Percentiles rank a stretch among this genome's conserved stretches.
phyloP scores from a whole-genome alignment of 1,140 invertebrate genomes.

The Oncopodura yosiiana region DNA sequence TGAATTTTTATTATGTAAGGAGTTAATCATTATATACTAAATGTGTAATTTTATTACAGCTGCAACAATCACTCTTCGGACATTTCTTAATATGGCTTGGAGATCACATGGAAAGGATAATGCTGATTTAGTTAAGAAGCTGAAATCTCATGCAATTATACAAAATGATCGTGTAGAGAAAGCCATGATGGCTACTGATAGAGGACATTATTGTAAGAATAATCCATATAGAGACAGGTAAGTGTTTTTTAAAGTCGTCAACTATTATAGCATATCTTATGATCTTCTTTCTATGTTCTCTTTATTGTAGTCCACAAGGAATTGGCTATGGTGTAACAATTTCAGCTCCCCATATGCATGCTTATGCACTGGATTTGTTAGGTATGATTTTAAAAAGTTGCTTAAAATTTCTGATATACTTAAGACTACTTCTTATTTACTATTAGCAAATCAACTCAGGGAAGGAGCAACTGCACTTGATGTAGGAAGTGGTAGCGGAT shows the following conservation, averaged over 20 bases:
- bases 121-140: slow-evolving; percentile 68
- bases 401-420: no score
- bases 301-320: slow-evolving; percentile 72
- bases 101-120: slow-evolving; percentile 74
- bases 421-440: no score
- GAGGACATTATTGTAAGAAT: slow-evolving; percentile 62
- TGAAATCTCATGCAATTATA: slow-evolving; percentile 77
- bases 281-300: no score
- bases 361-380: slow-evolving; percentile 90
- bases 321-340: slow-evolving; percentile 89
- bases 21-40: no score
- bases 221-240: slow-evolving; percentile 66
- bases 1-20: no score
- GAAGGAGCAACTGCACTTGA: slow-evolving; percentile 75
- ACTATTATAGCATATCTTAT: no score
- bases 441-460: slow-evolving; percentile 68
- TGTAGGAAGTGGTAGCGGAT: slow-evolving; percentile 58
- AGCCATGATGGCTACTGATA: slow-evolving; percentile 76
- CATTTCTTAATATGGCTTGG: slow-evolving; percentile 49
- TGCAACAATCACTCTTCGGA: no score
- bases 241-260: no score
- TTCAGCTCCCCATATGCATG: slow-evolving; percentile 98
- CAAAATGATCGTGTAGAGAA: slow-evolving; percentile 63
- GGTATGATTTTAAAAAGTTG: no score
- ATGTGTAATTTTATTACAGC: no score